Conservation (phyloP, 2,113 vertebrate species). For the Acanthochromis polyacanthus region DNA sequence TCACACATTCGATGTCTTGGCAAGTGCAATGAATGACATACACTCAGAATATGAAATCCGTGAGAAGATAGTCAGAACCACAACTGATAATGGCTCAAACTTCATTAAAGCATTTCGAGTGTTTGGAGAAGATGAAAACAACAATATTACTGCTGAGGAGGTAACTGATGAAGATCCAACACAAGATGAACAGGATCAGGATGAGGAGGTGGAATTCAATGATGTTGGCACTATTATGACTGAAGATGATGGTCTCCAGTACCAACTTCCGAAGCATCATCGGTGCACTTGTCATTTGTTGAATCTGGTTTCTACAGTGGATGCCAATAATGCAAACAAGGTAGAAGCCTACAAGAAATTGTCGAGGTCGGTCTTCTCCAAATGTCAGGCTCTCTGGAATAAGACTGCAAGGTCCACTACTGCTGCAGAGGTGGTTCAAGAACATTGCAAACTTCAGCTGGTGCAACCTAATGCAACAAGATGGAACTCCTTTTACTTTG, state of each 20-base stretch:
- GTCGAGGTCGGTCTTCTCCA: not conserved
- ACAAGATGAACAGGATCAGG: not conserved
- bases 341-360: not conserved
- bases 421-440: too few species aligned
- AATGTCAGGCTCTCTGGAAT: too few species aligned
- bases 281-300: not conserved
- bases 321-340: conserved; percentile 1
- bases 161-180: not conserved
- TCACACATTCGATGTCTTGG: conserved; percentile 8
- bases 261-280: not conserved
- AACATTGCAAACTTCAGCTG: too few species aligned
- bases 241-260: not conserved
- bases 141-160: not conserved
- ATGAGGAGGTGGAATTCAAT: not conserved
- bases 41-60: not conserved
- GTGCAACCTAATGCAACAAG: too few species aligned
- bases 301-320: conserved; percentile 5
- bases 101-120: not conserved
- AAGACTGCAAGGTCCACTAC: too few species aligned
- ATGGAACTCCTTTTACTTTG: too few species aligned
- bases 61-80: not conserved
- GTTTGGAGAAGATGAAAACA: not conserved
- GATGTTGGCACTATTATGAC: not conserved
- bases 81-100: not conserved
- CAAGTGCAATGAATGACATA: conserved; percentile 3